Evolutionary conservation across 2,113 vertebrate species (phyloP), one percentile per base, ranked within the genome.

Genomic region (Rhinogobius similis): DNA sequence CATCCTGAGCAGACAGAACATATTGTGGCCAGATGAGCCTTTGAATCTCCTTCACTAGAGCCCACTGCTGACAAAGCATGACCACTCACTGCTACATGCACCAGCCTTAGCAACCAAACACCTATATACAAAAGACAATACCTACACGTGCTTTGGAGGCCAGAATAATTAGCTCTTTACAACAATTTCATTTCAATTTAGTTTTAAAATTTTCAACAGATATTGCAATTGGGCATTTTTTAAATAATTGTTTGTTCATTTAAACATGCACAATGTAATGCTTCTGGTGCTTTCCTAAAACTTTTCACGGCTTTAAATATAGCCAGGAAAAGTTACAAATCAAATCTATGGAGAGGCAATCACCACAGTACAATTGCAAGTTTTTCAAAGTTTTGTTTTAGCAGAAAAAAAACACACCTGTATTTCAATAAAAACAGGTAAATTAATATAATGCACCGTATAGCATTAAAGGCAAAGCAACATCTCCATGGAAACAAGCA

Each of bases 11-110:
- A 81, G 39, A 62, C 72, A 72, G 68, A 64, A 62, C 83, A 89
- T 86, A 82, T 86, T 88, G 83, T 76, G 82, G 48, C 83, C 90
- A 88, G 84, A 91, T 91, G 87, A 87, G 75, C 18, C 70, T 69
- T 65, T 69, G 62, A 68, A 56, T 77, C 39, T 78, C 84, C 64
- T 58, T 81, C 36, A 75, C 63, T 75, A 59, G 59, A 73, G 79
- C 86, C 53, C 76, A 66, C 62, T 63, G 68, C 76, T 85, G 77
- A 79, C 73, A 68, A 67, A 73, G 75, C 68, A 72, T 52, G 77
- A 78, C 75, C 76, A 65, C 43, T 46, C 39, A 5, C 6, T 58
- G 64, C 46, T 75, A 43, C 64, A 46, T 39, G 23, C 32, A 24
- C 14, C 39, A 46, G 62, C 63, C 64, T 64, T 38, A 72, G 61